Evolutionary conservation across 92 coral and sea anemone genomes (phyloP).

Genomic region (Phenganax stokvisi): DNA sequence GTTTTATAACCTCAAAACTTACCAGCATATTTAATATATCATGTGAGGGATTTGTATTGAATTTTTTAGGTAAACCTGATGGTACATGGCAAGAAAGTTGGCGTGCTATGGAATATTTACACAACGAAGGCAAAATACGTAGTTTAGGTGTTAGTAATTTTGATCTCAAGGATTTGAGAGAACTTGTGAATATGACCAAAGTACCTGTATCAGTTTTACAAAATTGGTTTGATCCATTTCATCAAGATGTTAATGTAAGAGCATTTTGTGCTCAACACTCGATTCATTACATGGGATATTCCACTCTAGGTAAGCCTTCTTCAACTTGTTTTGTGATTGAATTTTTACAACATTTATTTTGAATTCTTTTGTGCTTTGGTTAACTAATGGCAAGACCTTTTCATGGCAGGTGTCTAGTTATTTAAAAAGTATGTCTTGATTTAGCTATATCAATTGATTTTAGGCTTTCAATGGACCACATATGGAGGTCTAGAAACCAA

Average conservation of each 20-base stretch:
- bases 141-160: conserved; percentile 97
- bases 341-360: too few species aligned
- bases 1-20: too few species aligned
- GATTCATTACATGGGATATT: conserved; percentile 85
- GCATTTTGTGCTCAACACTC: conserved; percentile 59
- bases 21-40: too few species aligned
- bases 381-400: too few species aligned
- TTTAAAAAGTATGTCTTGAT: not conserved
- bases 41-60: too few species aligned
- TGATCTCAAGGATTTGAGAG: conserved; percentile 58
- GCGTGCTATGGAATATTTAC: conserved; percentile 94
- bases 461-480: conserved; percentile 82
- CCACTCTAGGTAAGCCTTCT: conserved; percentile 69
- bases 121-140: conserved; percentile 74
- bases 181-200: conserved; percentile 64
- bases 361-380: too few species aligned
- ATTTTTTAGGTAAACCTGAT: conserved; percentile 63
- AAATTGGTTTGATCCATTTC: conserved; percentile 98
- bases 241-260: conserved; percentile 66
- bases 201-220: conserved; percentile 84
- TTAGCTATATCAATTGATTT: not conserved
- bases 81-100: conserved; percentile 98
- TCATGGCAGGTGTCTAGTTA: too few species aligned
- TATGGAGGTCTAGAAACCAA: conserved; percentile 77
- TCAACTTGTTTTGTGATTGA: too few species aligned